Evolutionary conservation across 2,113 vertebrate species (phyloP).

Genomic region (Phylloscopus trochilus): DNA sequence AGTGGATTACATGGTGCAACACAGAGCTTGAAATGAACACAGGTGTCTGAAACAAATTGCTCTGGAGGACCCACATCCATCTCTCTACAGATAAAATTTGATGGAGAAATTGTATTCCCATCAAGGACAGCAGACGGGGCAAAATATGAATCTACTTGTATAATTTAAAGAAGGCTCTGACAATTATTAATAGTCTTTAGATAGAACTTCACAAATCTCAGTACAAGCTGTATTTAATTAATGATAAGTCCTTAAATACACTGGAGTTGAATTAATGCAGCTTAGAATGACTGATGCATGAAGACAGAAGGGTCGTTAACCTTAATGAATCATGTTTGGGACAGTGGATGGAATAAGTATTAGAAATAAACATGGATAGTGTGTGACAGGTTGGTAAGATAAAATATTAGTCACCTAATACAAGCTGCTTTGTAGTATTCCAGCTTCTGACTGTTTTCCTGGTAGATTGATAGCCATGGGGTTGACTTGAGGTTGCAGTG

Average conservation of each 20-base stretch:
- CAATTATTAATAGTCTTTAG: not conserved
- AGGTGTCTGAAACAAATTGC: not conserved
- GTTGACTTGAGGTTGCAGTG: not conserved
- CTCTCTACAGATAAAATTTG: not conserved
- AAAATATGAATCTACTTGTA: not conserved
- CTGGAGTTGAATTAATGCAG: not conserved
- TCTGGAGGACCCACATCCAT: not conserved
- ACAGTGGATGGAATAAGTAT: not conserved
- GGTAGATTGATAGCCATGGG: not conserved
- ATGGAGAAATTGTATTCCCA: not conserved
- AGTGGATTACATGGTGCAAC: not conserved
- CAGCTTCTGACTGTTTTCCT: not conserved
- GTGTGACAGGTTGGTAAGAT: not conserved
- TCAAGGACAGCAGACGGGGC: not conserved
- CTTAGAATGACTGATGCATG: slow-evolving; percentile 11
- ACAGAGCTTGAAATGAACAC: not conserved
- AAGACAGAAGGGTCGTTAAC: not conserved
- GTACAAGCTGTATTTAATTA: slow-evolving; percentile 4
- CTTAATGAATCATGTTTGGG: slow-evolving; percentile 1
- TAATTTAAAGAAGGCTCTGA: not conserved
- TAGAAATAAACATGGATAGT: not conserved
- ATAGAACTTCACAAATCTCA: slow-evolving; percentile 4
- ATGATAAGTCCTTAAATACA: slow-evolving; percentile 8
- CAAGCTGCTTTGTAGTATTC: not conserved
- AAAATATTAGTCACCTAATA: not conserved